Evolutionary conservation across 2,113 vertebrate genomes (phyloP).

Genomic region (Struthidea cinerea): DNA sequence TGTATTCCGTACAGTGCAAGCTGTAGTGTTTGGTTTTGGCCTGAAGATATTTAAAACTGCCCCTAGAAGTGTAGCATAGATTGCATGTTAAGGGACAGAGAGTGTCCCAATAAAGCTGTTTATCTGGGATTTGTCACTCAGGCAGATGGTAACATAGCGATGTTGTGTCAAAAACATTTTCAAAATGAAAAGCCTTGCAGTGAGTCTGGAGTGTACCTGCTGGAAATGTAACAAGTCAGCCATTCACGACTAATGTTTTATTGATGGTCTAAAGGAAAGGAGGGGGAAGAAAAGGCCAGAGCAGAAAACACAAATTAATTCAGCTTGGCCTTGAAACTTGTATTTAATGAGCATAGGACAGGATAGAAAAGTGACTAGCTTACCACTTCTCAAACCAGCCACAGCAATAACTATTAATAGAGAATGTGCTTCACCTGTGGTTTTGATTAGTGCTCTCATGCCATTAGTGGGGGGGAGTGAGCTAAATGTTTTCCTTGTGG

Average conservation of each 20-base stretch:
- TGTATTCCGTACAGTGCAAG: background rate
- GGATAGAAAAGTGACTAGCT: background rate
- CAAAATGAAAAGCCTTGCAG: slow-evolving; percentile 43
- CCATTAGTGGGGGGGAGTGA: background rate
- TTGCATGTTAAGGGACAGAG: background rate
- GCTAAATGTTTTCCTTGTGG: background rate
- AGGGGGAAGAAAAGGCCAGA: background rate
- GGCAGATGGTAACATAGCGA: slow-evolving; percentile 1
- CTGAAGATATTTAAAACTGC: background rate
- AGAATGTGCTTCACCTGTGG: background rate
- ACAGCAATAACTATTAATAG: background rate
- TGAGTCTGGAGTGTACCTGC: slow-evolving; percentile 23
- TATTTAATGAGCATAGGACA: background rate
- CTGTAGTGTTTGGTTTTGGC: background rate
- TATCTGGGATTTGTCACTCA: slow-evolving; percentile 35
- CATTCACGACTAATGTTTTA: background rate
- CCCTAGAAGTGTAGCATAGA: background rate
- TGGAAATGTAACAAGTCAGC: slow-evolving; percentile 7
- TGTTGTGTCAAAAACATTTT: slow-evolving; percentile 22
- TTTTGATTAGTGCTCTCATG: background rate
- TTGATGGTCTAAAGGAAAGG: slow-evolving; percentile 4
- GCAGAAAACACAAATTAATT: background rate
- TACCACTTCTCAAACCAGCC: background rate
- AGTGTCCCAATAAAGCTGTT: slow-evolving; percentile 6
- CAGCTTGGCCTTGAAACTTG: background rate